phyloP scores from a whole-genome alignment of 2,888 invertebrate genomes.

The Nephrocerus scutellatus region DNA sequence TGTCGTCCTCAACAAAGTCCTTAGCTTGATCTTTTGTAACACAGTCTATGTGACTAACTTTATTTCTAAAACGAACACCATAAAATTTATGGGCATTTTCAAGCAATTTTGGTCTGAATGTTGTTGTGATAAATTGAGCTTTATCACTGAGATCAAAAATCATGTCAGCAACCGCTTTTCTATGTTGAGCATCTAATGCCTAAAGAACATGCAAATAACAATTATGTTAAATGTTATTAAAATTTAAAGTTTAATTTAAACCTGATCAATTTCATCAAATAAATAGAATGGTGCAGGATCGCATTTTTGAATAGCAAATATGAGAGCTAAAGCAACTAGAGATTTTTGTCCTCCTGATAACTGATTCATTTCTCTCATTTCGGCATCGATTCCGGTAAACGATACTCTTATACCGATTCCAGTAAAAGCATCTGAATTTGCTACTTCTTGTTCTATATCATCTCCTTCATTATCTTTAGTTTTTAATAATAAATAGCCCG shows the following conservation, averaged over 20 bases:
- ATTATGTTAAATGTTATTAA: constrained; percentile 1
- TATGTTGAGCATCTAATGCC: constrained; percentile 94
- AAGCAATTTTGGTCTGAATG: constrained; percentile 92
- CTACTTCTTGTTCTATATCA: constrained; percentile 59
- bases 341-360: constrained; percentile 99
- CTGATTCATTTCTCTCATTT: constrained; percentile 63
- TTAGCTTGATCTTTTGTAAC: constrained; percentile 92
- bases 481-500: constrained; percentile 87
- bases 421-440: constrained; percentile 61
- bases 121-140: constrained; percentile 98
- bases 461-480: constrained; percentile 70
- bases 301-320: constrained; percentile 63
- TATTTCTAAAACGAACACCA: constrained; percentile 93
- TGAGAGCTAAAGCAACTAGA: constrained; percentile 91
- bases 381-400: constrained; percentile 86
- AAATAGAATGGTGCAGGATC: not conserved
- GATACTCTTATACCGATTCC: constrained; percentile 93
- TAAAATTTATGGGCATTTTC: constrained; percentile 98
- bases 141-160: constrained; percentile 91
- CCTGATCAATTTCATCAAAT: not conserved
- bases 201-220: constrained; percentile 17
- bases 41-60: constrained; percentile 93
- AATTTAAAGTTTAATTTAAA: not conserved
- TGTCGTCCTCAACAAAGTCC: constrained; percentile 98
- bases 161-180: constrained; percentile 97